These are phyloP conservation scores for Ophthalmotilapia sp. DNA, from an alignment of 2,113 vertebrate species.

Conservation along the genomic window DNA sequence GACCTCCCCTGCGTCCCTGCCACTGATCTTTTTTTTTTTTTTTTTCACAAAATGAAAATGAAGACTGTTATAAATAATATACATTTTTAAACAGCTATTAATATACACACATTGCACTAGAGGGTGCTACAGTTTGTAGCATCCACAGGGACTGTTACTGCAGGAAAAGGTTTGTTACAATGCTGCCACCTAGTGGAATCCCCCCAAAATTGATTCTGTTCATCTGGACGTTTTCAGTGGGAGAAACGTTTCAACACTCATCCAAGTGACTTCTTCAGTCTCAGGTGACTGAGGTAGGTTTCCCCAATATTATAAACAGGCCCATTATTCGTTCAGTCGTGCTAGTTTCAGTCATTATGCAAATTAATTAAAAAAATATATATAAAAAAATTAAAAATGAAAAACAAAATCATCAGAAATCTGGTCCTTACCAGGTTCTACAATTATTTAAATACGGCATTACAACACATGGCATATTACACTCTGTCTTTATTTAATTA, in stretches of 20 bases:
- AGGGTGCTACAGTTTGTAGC: neutral
- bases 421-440: neutral
- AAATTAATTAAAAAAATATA: neutral
- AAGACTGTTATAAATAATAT: neutral
- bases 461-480: neutral
- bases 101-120: neutral
- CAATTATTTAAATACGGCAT: neutral
- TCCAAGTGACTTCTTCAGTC: neutral
- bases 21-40: neutral
- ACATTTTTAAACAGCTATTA: neutral
- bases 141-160: neutral
- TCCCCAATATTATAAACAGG: neutral
- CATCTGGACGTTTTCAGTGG: neutral
- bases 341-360: neutral
- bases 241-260: neutral
- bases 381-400: fast-evolving
- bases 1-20: neutral
- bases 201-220: neutral
- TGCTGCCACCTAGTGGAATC: conserved; percentile 18
- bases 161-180: neutral
- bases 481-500: neutral
- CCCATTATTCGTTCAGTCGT: neutral
- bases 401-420: neutral
- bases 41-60: neutral
- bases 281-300: neutral